Evolutionary conservation across 2,113 vertebrate genomes (phyloP).

Genomic region (Burhinus bistriatus): DNA sequence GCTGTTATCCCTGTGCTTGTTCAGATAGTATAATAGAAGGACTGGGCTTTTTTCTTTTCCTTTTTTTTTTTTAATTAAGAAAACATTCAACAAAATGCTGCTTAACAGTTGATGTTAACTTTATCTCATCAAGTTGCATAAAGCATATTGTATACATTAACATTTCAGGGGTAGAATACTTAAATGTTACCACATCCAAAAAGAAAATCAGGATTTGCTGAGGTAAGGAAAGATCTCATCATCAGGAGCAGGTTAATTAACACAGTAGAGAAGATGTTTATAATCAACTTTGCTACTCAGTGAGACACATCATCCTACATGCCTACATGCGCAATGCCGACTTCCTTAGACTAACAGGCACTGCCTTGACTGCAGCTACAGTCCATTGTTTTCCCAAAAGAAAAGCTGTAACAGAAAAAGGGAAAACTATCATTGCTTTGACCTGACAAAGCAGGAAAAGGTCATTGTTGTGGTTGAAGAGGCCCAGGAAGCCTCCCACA

Average conservation of each 20-base stretch:
- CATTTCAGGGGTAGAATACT: not conserved
- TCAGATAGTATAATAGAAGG: not conserved
- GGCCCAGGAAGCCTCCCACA: not conserved
- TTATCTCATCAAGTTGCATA: not conserved
- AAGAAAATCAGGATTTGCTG: not conserved
- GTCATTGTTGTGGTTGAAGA: not conserved
- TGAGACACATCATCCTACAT: not conserved
- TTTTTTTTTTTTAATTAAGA: not conserved
- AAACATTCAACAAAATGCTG: not conserved
- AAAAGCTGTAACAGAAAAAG: not conserved
- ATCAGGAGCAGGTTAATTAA: not conserved
- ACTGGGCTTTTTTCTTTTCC: not conserved
- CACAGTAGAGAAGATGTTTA: not conserved
- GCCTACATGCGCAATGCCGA: fast-evolving
- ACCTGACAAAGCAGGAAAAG: not conserved
- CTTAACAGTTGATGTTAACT: not conserved
- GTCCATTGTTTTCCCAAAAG: not conserved
- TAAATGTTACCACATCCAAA: not conserved
- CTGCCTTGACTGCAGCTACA: not conserved
- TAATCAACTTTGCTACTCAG: not conserved
- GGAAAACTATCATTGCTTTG: not conserved
- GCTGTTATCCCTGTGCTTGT: not conserved
- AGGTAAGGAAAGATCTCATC: not conserved
- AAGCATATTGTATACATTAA: not conserved
- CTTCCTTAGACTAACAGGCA: not conserved